Evolutionary conservation across 1,140 invertebrate genomes (phyloP).

Genomic region (Macrosteles quadrilineatus): DNA sequence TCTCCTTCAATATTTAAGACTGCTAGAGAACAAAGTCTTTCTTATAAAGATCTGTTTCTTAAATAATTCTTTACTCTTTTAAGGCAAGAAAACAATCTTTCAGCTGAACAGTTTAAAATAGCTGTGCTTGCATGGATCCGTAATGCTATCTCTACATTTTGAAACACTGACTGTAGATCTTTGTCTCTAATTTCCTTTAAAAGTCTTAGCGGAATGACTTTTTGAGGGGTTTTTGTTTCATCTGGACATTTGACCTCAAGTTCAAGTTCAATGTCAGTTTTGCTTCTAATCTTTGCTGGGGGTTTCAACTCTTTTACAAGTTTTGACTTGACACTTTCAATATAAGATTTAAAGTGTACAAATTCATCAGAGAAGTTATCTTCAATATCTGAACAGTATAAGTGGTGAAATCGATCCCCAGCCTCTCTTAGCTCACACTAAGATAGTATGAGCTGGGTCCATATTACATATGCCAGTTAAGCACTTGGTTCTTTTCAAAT

Average conservation of each 20-base stretch:
- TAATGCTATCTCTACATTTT: neutral
- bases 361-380: no score
- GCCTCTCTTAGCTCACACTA: no score
- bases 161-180: neutral
- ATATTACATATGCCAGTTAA: no score
- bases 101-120: neutral
- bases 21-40: no score
- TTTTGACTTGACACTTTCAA: neutral
- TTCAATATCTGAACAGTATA: no score
- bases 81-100: neutral
- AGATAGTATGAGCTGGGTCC: no score
- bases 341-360: neutral
- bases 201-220: neutral
- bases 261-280: neutral
- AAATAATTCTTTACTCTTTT: neutral
- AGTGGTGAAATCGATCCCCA: no score
- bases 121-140: neutral
- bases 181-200: no score
- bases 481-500: no score
- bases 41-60: no score
- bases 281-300: neutral
- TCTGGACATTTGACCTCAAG: neutral
- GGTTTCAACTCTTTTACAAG: neutral
- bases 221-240: neutral
- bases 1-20: no score